Evolutionary conservation across 1,140 invertebrate genomes (phyloP).

Genomic region (Heterodera schachtii): DNA sequence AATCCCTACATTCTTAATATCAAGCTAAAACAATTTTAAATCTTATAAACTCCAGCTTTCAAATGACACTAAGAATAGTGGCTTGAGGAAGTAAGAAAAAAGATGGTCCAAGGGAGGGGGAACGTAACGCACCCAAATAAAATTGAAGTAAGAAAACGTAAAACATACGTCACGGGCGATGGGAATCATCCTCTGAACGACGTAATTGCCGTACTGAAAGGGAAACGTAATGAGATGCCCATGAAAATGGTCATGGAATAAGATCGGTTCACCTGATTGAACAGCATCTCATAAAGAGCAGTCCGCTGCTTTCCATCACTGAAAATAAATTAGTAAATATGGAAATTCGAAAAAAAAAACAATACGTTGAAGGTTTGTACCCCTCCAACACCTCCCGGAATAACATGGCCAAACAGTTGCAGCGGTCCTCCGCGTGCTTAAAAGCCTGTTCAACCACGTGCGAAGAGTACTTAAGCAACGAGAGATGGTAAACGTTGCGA

Average conservation of each 20-base stretch:
- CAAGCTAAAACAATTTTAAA: background rate
- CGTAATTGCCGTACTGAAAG: constrained; percentile 55
- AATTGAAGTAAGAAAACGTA: background rate
- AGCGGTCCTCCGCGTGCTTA: constrained; percentile 20
- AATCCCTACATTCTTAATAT: too few relatives aligned
- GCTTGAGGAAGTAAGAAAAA: too few relatives aligned
- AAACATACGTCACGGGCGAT: constrained; percentile 35
- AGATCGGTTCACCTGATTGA: constrained; percentile 34
- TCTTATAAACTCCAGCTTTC: background rate
- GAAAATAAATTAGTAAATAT: constrained; percentile 28
- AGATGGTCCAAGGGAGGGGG: too few relatives aligned
- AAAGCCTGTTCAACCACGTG: constrained; percentile 60
- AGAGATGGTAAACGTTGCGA: constrained; percentile 50
- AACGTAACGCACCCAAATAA: too few relatives aligned
- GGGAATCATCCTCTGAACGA: constrained; percentile 49
- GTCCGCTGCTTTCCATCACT: constrained; percentile 37
- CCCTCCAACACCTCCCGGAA: constrained; percentile 58
- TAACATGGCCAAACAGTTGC: constrained; percentile 25
- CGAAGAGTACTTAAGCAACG: constrained; percentile 57
- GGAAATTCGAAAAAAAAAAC: background rate
- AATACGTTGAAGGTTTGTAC: constrained; percentile 38
- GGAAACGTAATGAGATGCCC: too few relatives aligned
- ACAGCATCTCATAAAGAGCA: constrained; percentile 54
- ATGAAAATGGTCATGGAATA: background rate
- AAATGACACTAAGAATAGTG: too few relatives aligned